Base-by-base conservation (phyloP, 1,140 invertebrate species). In the Coptotermes formosanus region DNA sequence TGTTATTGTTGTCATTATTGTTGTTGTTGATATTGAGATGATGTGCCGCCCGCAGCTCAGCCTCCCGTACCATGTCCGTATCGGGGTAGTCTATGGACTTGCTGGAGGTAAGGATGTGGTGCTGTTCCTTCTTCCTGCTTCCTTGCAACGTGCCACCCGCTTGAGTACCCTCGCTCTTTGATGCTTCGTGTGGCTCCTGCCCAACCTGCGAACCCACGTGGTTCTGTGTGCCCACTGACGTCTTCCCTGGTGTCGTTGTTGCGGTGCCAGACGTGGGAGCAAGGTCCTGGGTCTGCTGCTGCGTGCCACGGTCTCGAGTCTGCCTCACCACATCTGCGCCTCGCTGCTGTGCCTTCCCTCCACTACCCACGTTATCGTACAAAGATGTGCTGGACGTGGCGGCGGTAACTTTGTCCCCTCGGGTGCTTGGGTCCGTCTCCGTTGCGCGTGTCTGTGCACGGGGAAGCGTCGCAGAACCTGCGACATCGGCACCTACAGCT, bases 341-440 rank as follows among this genome's bases (percentile, higher is more conserved):
- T 88, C 83, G 83, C 87, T 89, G 90, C 89, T 30, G 83, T 48
- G 44, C 86, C 87, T n/a, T 59, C 89, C 87, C 84, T 88, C 89
- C 81, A 89, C 88, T 88, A 89, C 91, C 89, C 85, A 97, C 96
- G 90, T 97, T 97, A 91, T 98, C 97, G 90, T 97, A 97, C n/a
- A 97, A 93, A 52, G 96, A 97, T 21, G 96, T 96, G 88, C 95
- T 97, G 87, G 96, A 97, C 32, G 96, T 96, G 32, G 96, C 96
- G 43, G 95, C 94, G 48, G 95, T 94, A 86, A 96, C 95, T 91
- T 96, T 96, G 88, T 96, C 95, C 21, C 92, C 90, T 87, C 94
- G 92, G 82, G 91, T 91, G 84, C 90, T 87, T 86, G 85, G 90
- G 88, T 92, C 92, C 83, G 96, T 94, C 90, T 96, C 95, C 55